Evolutionary conservation across 2,888 invertebrate genomes (phyloP), one percentile per base, ranked within the genome.

Genomic region (Eutolmus rufibarbis): DNA sequence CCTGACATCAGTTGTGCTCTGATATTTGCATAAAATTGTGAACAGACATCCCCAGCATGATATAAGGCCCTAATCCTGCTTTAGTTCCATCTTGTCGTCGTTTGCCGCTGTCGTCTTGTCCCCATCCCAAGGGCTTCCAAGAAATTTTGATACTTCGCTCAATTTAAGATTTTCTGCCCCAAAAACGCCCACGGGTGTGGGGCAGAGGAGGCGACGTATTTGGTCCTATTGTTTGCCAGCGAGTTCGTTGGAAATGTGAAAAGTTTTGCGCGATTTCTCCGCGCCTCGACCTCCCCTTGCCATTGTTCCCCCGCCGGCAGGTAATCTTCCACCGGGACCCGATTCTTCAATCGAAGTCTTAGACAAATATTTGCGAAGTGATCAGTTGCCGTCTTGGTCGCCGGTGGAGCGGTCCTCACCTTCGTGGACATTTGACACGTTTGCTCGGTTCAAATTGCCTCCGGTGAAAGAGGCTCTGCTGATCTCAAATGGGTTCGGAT

Each of bases 21-120:
- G 82, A 82, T 82, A 82, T 82, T 82, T 82, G 82, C 82, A 82
- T 82, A 82, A 82, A 82, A 82, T 57, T 82, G 56, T 82, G 57
- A 82, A 82, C 82, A 82, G 82, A 57, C 37, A 82, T 82, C 57
- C 19, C 19, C 82, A 16, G 57, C 66, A 82, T 82, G 82, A 82
- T 82, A 82, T 82, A 82, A 5, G 82, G 57, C 82, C 57, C 19
- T 82, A 82, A 82, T 82, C 82, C 82, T 66, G 34, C 57, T 82
- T 82, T 40, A 82, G 34, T 82, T 82, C 34, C 82, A 82, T 82
- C 82, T 82, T 82, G 16, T 66, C 82, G 82, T 51, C 81, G 51
- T 79, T 79, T 31, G 28, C 31, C n/a, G 51, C n/a, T 31, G n/a
- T 51, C 79, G 51, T 79, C 79, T 56, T 79, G 66, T 23, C 23